Evolutionary conservation across 1,140 invertebrate species (phyloP).

Genomic region (Tribolium madens): DNA sequence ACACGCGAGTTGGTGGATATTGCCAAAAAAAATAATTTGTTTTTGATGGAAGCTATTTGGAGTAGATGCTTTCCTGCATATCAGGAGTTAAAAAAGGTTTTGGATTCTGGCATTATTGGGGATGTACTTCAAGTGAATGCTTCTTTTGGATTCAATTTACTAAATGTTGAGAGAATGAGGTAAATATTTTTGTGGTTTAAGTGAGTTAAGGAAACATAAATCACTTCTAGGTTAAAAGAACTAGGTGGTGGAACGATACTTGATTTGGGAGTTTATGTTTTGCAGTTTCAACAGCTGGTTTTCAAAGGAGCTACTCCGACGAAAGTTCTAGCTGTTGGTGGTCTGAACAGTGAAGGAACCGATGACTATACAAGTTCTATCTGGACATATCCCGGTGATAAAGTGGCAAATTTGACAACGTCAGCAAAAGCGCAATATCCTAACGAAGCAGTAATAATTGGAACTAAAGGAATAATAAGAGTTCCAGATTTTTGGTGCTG

Average conservation of each 20-base stretch:
- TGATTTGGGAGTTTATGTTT: conserved; percentile 85
- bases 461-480: conserved; percentile 76
- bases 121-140: conserved; percentile 77
- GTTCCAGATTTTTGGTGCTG: conserved; percentile 73
- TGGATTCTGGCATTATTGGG: conserved; percentile 76
- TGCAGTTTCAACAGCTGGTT: conserved; percentile 81
- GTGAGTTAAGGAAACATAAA: neutral
- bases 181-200: conserved; percentile 59
- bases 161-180: conserved; percentile 72
- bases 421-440: conserved; percentile 69
- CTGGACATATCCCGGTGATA: conserved; percentile 74
- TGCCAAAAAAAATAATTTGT: conserved; percentile 75
- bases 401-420: conserved; percentile 74
- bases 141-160: conserved; percentile 75
- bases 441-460: conserved; percentile 76
- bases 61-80: conserved; percentile 85
- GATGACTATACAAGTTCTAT: conserved; percentile 75
- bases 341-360: conserved; percentile 77
- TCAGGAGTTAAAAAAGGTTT: conserved; percentile 71
- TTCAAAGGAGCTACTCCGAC: conserved; percentile 76
- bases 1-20: conserved; percentile 71
- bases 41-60: conserved; percentile 91
- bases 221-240: conserved; percentile 51
- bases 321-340: conserved; percentile 73
- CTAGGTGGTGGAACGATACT: conserved; percentile 86